Base-by-base conservation (phyloP, 1,140 invertebrate genomes). In the Zaprionus davidi region DNA sequence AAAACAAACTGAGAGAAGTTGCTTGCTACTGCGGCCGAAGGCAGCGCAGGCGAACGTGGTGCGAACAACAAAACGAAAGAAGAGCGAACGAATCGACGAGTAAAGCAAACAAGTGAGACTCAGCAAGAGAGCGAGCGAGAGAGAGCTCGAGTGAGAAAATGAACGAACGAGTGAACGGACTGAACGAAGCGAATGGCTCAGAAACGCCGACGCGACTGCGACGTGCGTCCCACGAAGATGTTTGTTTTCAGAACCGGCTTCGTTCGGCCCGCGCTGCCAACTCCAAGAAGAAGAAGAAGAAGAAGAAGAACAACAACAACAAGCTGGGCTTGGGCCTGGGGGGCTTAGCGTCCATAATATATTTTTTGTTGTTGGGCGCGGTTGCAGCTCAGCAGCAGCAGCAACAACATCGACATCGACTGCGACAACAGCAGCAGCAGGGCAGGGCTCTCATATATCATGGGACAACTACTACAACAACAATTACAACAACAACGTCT, bases 371-470 rank as follows among this genome's bases (percentile, higher is more conserved):
- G 63, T 62, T 44, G 59, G 69, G 66, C 71, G 67, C 71, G 71
- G 78, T 72, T 77, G 68, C 67, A 71, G 84, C 72, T 34, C 31
- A 58, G 78, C 63, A 53, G 58, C 38, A 44, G 22, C 3, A 15
- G 51, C 20, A 51, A 15, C 62, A 66, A 36, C 68, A 66, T 49
- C 9, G 70, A 44, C 64, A 69, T 44, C 46, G 49, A 36, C 60
- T 15, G 36, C 49, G 57, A 11, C 49, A 53, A 9, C 22, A 26
- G 7, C 60, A 82, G 65, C 67, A 73, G 67, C 80, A 76, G 78
- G 84, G 84, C 74, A 81, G 84, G 84, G 84, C 84, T 57, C 65
- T 81, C 84, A 88, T 87, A 87, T 88, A 87, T 87, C 84, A 87
- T 84, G 75, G 78, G 74, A 87, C 84, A 88, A 87, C 74, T 67